A percentile compares a stretch with the other conserved stretches of the same genome.
Evolutionary conservation across 1,140 invertebrate genomes (phyloP).

Genomic region (Camponotus floridanus): DNA sequence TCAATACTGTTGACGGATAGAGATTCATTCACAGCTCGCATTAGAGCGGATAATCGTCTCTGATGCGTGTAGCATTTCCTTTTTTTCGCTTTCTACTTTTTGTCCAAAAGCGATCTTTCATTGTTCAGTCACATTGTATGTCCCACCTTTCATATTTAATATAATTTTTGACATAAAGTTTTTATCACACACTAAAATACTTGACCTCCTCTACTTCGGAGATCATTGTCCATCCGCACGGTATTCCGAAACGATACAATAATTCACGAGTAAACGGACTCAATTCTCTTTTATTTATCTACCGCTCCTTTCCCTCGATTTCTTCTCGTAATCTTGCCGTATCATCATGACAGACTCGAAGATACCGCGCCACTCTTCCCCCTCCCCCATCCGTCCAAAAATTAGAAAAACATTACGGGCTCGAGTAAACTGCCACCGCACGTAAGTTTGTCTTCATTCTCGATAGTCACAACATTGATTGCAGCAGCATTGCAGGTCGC

Average conservation of each 20-base stretch:
- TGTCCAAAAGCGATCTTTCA: constrained; percentile 49
- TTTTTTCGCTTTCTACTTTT: constrained; percentile 42
- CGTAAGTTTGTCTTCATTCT: constrained; percentile 40
- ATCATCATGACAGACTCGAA: not conserved
- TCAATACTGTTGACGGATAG: constrained; percentile 87
- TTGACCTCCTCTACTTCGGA: constrained; percentile 14
- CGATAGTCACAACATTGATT: constrained; percentile 10
- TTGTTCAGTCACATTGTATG: constrained; percentile 22
- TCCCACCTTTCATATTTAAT: constrained; percentile 51
- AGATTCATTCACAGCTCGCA: constrained; percentile 86
- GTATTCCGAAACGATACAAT: constrained; percentile 18
- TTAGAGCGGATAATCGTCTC: constrained; percentile 81
- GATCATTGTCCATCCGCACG: constrained; percentile 41
- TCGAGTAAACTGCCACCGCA: constrained; percentile 46
- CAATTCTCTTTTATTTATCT: constrained; percentile 6
- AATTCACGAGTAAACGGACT: constrained; percentile 6
- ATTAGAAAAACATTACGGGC: constrained; percentile 8
- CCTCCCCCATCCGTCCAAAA: constrained; percentile 48
- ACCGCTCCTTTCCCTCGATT: constrained; percentile 20
- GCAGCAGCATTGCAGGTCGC: constrained; percentile 6
- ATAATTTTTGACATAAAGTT: constrained; percentile 68
- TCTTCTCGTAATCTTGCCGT: constrained; percentile 37
- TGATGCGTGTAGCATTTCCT: constrained; percentile 79
- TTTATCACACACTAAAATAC: constrained; percentile 76
- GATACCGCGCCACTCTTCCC: constrained; percentile 54